Percentiles rank a stretch among this genome's conserved stretches.
phyloP scores from a whole-genome alignment of 2,113 vertebrate species.

The Melanostigma gelatinosum region DNA sequence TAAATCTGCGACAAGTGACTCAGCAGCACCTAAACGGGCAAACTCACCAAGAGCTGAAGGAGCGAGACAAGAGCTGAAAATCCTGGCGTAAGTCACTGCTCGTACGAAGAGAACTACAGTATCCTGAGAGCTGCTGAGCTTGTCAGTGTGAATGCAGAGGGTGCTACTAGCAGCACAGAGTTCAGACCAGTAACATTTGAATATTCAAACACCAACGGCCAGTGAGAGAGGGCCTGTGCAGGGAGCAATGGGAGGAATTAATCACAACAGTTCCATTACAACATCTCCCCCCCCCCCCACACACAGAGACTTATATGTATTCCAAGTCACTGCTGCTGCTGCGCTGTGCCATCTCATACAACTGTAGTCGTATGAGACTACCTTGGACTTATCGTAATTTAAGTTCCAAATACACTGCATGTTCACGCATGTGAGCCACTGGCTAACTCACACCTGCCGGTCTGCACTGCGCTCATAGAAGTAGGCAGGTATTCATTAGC shows the following conservation, averaged over 20 bases:
- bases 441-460: no score
- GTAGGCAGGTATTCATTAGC: background rate
- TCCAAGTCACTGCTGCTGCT: background rate
- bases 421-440: no score
- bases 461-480: background rate
- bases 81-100: background rate
- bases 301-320: conserved; percentile 12
- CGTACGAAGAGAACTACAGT: conserved; percentile 6
- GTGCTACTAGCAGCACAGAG: conserved; percentile 16
- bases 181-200: conserved; percentile 69
- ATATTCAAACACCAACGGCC: conserved; percentile 79
- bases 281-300: conserved; percentile 7
- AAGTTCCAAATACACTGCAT: background rate
- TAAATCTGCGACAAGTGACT: conserved; percentile 27
- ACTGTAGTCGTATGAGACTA: background rate
- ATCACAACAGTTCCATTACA: conserved; percentile 55
- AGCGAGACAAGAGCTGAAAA: conserved; percentile 5
- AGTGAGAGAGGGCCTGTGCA: conserved; percentile 33
- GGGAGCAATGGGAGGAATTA: conserved; percentile 50
- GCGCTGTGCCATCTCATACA: background rate
- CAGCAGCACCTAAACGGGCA: conserved; percentile 28
- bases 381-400: background rate
- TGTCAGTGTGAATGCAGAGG: conserved; percentile 9
- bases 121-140: conserved; percentile 27
- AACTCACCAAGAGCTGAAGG: conserved; percentile 51